phyloP scores from a whole-genome alignment of 1,140 invertebrate species.

The Lasaia peninsularis region DNA sequence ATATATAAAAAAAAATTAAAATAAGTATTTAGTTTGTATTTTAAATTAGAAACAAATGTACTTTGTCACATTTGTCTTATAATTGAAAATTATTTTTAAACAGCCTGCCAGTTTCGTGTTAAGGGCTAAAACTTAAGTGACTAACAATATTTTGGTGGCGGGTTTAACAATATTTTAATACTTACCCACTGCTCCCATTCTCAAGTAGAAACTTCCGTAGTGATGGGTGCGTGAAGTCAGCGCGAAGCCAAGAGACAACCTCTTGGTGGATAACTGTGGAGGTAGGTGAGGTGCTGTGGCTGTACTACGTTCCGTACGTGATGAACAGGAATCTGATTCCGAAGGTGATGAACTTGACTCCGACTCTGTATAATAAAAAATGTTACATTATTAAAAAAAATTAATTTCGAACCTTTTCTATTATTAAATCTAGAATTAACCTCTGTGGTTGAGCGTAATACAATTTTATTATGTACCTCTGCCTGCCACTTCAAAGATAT shows the following conservation, averaged over 20 bases:
- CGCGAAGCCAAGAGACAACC: slow-evolving; percentile 70
- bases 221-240: slow-evolving; percentile 81
- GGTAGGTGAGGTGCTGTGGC: slow-evolving; percentile 67
- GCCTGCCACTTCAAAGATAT: too few relatives aligned
- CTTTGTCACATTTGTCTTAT: too few relatives aligned
- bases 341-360: slow-evolving; percentile 64
- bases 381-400: neutral
- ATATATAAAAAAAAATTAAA: too few relatives aligned
- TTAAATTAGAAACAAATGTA: too few relatives aligned
- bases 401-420: neutral
- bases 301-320: slow-evolving; percentile 79
- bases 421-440: neutral
- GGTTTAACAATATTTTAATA: slow-evolving; percentile 12
- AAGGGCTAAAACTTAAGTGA: too few relatives aligned
- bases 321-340: slow-evolving; percentile 72
- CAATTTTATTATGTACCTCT: too few relatives aligned
- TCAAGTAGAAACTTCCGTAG: slow-evolving; percentile 94
- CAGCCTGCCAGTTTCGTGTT: too few relatives aligned
- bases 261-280: slow-evolving; percentile 57
- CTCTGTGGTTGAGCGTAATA: too few relatives aligned
- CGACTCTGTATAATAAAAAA: slow-evolving; percentile 40
- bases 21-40: too few relatives aligned
- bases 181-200: slow-evolving; percentile 94
- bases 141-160: too few relatives aligned
- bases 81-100: neutral